Percentiles rank a stretch among this genome's conserved stretches.
phyloP scores from a whole-genome alignment of 2,113 vertebrate genomes.

The Osmerus mordax region DNA sequence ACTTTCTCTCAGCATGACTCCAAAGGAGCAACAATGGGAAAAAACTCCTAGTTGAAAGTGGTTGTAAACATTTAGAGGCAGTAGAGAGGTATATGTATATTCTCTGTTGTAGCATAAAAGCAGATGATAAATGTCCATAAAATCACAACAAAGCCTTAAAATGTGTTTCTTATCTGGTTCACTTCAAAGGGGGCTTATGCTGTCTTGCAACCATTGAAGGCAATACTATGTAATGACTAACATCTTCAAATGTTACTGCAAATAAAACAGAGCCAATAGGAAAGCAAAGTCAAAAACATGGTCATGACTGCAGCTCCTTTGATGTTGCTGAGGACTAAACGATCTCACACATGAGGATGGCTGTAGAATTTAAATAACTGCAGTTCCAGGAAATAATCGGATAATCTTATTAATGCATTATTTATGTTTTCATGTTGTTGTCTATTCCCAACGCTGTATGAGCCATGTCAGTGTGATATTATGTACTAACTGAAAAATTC shows the following conservation, averaged over 20 bases:
- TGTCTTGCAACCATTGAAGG: background rate
- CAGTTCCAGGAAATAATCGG: background rate
- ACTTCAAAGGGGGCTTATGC: conserved; percentile 12
- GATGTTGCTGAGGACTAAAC: conserved; percentile 5
- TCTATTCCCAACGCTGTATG: background rate
- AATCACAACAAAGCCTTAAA: background rate
- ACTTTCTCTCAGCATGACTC: background rate
- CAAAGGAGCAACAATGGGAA: too few species aligned
- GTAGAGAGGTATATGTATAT: background rate
- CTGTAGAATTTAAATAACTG: background rate
- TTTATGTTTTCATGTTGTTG: conserved; percentile 2
- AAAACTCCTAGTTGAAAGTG: background rate
- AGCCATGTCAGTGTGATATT: background rate
- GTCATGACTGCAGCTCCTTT: background rate
- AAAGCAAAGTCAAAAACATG: conserved; percentile 1
- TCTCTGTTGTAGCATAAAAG: background rate
- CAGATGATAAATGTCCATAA: background rate
- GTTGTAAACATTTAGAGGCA: background rate
- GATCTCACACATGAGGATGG: background rate
- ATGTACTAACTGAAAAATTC: background rate
- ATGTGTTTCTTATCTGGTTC: background rate
- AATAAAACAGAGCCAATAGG: background rate
- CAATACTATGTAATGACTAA: conserved; percentile 6
- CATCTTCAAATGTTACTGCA: background rate
- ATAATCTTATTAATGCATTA: conserved; percentile 19